These are phyloP conservation scores for Zaprionus tsacasi DNA, from an alignment of 1,140 invertebrate species.

Conservation along the genomic window DNA sequence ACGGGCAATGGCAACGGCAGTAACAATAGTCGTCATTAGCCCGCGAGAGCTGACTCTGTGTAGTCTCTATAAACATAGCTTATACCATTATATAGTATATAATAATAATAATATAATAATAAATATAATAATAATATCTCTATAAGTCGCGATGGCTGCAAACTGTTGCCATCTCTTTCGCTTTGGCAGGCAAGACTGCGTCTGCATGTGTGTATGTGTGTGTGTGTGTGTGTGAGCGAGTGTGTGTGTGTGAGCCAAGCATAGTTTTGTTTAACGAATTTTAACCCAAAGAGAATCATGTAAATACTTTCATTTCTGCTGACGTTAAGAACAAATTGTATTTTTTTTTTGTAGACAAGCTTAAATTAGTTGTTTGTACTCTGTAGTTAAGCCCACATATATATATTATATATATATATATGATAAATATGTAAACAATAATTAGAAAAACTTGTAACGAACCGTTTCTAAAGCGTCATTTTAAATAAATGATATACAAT, in stretches of 20 bases:
- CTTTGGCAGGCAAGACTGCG: slow-evolving; percentile 4
- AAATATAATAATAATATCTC: no score
- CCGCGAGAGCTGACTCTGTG: neutral
- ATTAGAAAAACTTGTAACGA: slow-evolving; percentile 5
- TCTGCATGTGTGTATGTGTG: neutral
- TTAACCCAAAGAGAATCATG: neutral
- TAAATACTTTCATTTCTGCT: neutral
- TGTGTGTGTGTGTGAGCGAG: neutral
- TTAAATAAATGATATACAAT: slow-evolving; percentile 10
- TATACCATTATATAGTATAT: no score
- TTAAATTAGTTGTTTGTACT: neutral
- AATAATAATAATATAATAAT: no score
- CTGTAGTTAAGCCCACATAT: neutral
- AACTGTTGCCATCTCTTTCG: slow-evolving; percentile 41
- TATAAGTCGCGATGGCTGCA: neutral
- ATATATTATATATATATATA: neutral
- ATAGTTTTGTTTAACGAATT: neutral
- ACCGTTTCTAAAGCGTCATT: neutral
- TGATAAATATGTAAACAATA: neutral
- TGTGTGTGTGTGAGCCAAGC: neutral
- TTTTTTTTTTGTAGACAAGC: neutral
- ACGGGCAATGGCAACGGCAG: slow-evolving; percentile 10
- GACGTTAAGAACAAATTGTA: neutral
- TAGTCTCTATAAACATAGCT: neutral
- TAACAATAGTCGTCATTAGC: slow-evolving; percentile 24